These are phyloP conservation scores for Enteromius treurensis DNA, from an alignment of 2,797 vertebrate species.

Conservation along the genomic window DNA sequence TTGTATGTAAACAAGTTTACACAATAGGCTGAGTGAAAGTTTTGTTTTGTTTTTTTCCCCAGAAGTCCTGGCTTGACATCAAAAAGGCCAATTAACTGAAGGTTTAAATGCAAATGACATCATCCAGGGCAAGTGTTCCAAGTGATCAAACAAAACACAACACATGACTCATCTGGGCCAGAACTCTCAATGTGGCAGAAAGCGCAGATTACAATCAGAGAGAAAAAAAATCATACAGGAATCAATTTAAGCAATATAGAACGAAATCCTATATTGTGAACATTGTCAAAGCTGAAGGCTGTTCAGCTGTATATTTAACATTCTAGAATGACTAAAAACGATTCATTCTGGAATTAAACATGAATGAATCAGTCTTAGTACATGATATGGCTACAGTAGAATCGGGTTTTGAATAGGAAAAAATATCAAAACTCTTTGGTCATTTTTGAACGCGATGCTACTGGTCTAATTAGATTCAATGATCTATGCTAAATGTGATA, in stretches of 20 bases:
- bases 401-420: too few relatives aligned
- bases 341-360: neutral
- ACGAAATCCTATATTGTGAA: neutral
- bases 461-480: too few relatives aligned
- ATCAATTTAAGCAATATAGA: neutral
- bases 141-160: constrained; percentile 40
- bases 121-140: constrained; percentile 15
- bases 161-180: constrained; percentile 22
- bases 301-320: neutral
- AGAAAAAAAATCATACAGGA: neutral
- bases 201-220: neutral
- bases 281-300: neutral
- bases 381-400: too few relatives aligned
- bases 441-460: too few relatives aligned
- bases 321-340: neutral
- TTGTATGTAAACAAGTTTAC: constrained; percentile 55
- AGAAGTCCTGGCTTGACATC: constrained; percentile 48
- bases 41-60: constrained; percentile 13
- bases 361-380: too few relatives aligned
- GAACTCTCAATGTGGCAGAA: neutral
- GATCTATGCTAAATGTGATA: too few relatives aligned
- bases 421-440: too few relatives aligned
- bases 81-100: constrained; percentile 45
- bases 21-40: constrained; percentile 32
- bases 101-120: constrained; percentile 45